Base-by-base conservation (phyloP, 35 echinoderm and acorn worm genomes). In the Diadema setosum region DNA sequence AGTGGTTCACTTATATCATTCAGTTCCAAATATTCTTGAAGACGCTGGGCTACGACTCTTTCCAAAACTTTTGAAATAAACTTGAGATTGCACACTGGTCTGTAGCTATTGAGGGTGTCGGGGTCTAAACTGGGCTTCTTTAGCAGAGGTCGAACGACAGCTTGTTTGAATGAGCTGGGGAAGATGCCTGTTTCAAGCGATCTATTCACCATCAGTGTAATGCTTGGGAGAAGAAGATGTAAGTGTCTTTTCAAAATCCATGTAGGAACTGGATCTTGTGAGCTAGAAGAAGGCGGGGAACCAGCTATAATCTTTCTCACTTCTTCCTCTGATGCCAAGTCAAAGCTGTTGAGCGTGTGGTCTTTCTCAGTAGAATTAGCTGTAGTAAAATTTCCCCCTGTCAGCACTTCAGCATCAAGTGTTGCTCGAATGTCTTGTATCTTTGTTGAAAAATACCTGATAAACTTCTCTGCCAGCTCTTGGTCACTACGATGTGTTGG, bases 251-350 rank as follows among this genome's bases (percentile, higher is more conserved):
- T n/a, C n/a, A n/a, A n/a, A n/a, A n/a, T n/a, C n/a, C n/a, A n/a
- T n/a, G 89, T 88, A 17, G 93, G 93, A 39, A 95, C 30, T 60
- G 88, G 88, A 46, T 87, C 84, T 16, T 69, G 73, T 25, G 23
- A 36, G 70, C 93, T 91, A 1, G 75, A 84, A 49, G 86, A 91
- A 25, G 45, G 58, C 2, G 27, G 75, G n/a, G 65, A 37, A 9
- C 57, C 61, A 31, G 49, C 27, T 9, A 91, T 95, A 27, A 84
- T 20, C 50, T 25, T 60, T 23, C 58, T n/a, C 15, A 88, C 80
- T 35, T 87, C 89, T 39, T 88, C 85, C 58, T 83, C 42, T 52
- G 44, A 65, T 56, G 42, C 45, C 69, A 27, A 31, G 40, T 36
- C n/a, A 73, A 87, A 49, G 78, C 23, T 48, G 41, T 29, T 3